A percentile compares a stretch with the other conserved stretches of the same genome.
phyloP scores from a whole-genome alignment of 2,888 invertebrate genomes.

The Calliphora vomitoria region DNA sequence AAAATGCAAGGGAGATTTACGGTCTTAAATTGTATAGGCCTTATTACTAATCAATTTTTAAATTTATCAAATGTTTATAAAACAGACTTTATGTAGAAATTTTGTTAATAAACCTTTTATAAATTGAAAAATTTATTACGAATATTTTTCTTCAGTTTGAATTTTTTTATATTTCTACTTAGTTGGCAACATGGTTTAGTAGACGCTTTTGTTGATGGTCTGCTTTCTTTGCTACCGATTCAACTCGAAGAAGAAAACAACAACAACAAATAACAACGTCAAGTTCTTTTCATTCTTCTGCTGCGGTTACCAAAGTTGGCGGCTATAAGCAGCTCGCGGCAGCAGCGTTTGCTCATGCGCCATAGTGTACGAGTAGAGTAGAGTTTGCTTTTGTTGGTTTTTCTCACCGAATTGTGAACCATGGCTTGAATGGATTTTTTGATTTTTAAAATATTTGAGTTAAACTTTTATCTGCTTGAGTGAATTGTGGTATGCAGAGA shows the following conservation, averaged over 20 bases:
- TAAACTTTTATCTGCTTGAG: constrained; percentile 40
- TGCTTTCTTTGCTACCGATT: constrained; percentile 65
- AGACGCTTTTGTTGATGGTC: constrained; percentile 33
- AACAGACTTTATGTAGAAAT: too few species aligned
- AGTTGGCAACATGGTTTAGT: constrained; percentile 9
- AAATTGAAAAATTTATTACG: too few species aligned
- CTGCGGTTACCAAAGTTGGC: constrained; percentile 14
- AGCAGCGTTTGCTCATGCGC: constrained; percentile 42
- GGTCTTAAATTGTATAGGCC: too few species aligned
- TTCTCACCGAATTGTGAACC: constrained; percentile 39
- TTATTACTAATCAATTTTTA: too few species aligned
- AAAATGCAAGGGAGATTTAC: too few species aligned
- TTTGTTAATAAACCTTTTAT: too few species aligned
- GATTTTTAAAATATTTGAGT: constrained; percentile 25
- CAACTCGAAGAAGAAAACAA: constrained; percentile 27
- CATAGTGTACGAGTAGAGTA: constrained; percentile 4
- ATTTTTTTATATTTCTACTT: not conserved
- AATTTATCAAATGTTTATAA: too few species aligned
- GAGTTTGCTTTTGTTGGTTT: constrained; percentile 5
- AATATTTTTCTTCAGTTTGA: too few species aligned
- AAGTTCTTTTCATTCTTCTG: constrained; percentile 38
- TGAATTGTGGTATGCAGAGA: not conserved
- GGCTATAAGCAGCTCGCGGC: constrained; percentile 2
- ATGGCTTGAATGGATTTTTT: constrained; percentile 23
- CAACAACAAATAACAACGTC: constrained; percentile 37